A percentile compares a stretch with the other conserved stretches of the same genome.
These are phyloP conservation scores for Syndactyla subalaris DNA, from an alignment of 2,797 vertebrate species.

Conservation along the genomic window DNA sequence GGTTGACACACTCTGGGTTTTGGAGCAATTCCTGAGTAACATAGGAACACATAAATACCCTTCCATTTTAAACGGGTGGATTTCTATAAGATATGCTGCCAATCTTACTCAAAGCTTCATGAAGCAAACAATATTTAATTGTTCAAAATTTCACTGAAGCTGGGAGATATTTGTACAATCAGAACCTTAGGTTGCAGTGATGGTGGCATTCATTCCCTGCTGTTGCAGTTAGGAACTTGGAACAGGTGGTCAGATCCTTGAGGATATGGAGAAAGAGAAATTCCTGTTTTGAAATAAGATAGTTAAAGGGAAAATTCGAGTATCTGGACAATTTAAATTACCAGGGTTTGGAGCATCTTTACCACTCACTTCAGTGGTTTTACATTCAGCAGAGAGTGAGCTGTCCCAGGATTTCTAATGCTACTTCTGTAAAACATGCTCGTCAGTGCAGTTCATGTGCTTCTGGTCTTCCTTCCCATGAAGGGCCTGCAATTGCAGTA, in stretches of 20 bases:
- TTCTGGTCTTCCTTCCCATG: not conserved
- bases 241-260: not conserved
- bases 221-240: not conserved
- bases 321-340: not conserved
- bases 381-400: not conserved
- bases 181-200: not conserved
- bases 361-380: not conserved
- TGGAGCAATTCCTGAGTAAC: not conserved
- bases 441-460: fast-evolving
- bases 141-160: not conserved
- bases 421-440: not conserved
- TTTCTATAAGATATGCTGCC: not conserved
- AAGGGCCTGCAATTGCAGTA: not conserved
- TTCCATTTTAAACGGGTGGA: not conserved
- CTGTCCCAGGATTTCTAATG: not conserved
- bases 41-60: not conserved
- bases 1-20: not conserved
- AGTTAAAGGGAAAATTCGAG: not conserved
- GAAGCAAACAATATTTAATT: not conserved
- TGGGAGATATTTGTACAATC: not conserved
- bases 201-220: not conserved
- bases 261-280: not conserved
- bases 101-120: not conserved
- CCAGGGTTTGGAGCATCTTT: not conserved
- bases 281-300: not conserved